These are phyloP conservation scores for Corydoras maculifer DNA, from an alignment of 2,113 vertebrate genomes.

Conservation along the genomic window DNA sequence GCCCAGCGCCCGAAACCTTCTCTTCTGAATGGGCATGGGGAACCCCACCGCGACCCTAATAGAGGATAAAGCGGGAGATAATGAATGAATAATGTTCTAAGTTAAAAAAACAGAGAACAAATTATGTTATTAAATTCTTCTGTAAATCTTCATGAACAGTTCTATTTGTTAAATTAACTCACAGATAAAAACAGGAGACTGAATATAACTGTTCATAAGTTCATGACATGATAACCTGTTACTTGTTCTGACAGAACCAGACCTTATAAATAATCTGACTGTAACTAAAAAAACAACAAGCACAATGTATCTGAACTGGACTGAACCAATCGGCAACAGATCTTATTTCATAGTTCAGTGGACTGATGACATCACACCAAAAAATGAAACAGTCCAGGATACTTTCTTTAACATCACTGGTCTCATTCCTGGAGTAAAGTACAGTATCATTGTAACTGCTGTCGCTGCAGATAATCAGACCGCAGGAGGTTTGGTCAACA, in stretches of 20 bases:
- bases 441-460: slow-evolving; percentile 28
- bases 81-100: background rate
- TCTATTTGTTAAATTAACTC: background rate
- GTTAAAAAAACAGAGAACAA: too few species aligned
- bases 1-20: too few species aligned
- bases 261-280: background rate
- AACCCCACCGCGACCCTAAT: too few species aligned
- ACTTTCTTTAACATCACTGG: slow-evolving; percentile 8
- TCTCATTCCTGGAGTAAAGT: slow-evolving; percentile 39
- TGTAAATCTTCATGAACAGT: too few species aligned
- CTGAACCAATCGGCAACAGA: background rate
- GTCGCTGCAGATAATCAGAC: slow-evolving; percentile 16
- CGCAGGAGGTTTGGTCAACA: background rate
- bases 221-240: too few species aligned
- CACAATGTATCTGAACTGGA: slow-evolving; percentile 5
- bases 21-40: too few species aligned
- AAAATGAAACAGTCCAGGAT: slow-evolving; percentile 1
- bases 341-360: slow-evolving; percentile 7
- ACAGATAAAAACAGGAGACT: background rate
- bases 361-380: background rate
- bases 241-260: slow-evolving; percentile 7
- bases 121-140: too few species aligned
- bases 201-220: too few species aligned
- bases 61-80: background rate
- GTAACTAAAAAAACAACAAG: background rate